These are phyloP conservation scores for Hippotragus niger DNA, from an alignment of 2,113 vertebrate genomes.

Conservation along the genomic window DNA sequence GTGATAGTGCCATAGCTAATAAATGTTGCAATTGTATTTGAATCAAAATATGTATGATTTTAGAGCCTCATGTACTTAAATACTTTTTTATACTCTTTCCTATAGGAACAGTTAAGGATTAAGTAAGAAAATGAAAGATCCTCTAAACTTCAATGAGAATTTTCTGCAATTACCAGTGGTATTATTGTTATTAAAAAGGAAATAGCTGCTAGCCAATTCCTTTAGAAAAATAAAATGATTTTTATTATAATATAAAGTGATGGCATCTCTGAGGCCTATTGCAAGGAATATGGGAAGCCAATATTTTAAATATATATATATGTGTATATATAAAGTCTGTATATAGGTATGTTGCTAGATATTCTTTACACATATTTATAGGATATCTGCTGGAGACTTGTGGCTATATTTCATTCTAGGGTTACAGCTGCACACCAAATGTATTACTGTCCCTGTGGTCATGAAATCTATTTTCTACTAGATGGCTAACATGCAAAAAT, in stretches of 20 bases:
- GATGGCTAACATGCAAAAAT: not conserved
- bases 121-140: not conserved
- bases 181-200: not conserved
- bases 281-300: not conserved
- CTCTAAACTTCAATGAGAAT: not conserved
- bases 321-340: not conserved
- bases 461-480: not conserved
- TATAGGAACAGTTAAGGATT: not conserved
- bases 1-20: not conserved
- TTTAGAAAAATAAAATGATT: not conserved
- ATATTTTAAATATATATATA: not conserved
- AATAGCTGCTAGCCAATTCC: not conserved
- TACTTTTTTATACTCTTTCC: not conserved
- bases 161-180: not conserved
- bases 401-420: not conserved
- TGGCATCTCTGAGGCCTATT: not conserved
- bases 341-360: not conserved
- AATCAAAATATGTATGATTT: not conserved
- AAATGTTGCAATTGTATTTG: not conserved
- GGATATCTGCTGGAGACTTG: not conserved
- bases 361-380: not conserved
- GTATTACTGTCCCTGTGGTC: not conserved
- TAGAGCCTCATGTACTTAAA: not conserved
- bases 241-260: not conserved
- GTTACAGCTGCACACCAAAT: not conserved